Evolutionary conservation across 2,888 invertebrate genomes (phyloP), one percentile per base, ranked within the genome.

Genomic region (Corbicula japonica): DNA sequence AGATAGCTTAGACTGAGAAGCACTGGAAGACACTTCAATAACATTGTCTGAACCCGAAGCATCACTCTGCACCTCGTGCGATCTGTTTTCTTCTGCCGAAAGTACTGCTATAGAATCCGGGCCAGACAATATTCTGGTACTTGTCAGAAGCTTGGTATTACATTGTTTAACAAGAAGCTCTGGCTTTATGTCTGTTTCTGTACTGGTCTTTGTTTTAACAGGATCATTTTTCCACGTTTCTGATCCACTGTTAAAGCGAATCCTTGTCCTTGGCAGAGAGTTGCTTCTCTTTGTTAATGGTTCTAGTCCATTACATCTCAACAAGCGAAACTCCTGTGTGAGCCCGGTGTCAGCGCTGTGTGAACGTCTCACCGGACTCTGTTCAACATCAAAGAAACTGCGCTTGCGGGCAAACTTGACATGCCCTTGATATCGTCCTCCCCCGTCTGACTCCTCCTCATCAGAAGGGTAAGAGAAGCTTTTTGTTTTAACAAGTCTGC

Each of bases 381-480:
- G 80, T 15, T 80, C 85, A 26, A 86, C 63, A 48, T 76, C 28
- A 71, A 58, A 74, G 60, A 86, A 86, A 30, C 75, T 81, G 58
- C 87, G 60, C 63, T 87, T 88, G 23, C 83, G 72, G 8, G 72
- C 76, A 60, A 71, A 68, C 28, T 63, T 66, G 41, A 70, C 66
- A 34, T 71, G 56, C 28, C 50, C 65, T 34, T 63, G 79, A 38
- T 77, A 70, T 2, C 74, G 50, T 26, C 61, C 62, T 26, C 50
- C 21, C 3, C 66, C 65, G 32, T 76, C 72, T 5, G 76, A 79
- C 35, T 48, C 63, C 30, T 88, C 88, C n/a, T 87, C 86, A 50
- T 88, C 88, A 5, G 88, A 89, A 18, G 84, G 87, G 46, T 89
- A 88, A 52, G 65, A 76, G 48, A 83, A 83, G 46, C 76, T 79